Conservation (phyloP, 2,797 vertebrate species). For the Monodelphis domestica region DNA sequence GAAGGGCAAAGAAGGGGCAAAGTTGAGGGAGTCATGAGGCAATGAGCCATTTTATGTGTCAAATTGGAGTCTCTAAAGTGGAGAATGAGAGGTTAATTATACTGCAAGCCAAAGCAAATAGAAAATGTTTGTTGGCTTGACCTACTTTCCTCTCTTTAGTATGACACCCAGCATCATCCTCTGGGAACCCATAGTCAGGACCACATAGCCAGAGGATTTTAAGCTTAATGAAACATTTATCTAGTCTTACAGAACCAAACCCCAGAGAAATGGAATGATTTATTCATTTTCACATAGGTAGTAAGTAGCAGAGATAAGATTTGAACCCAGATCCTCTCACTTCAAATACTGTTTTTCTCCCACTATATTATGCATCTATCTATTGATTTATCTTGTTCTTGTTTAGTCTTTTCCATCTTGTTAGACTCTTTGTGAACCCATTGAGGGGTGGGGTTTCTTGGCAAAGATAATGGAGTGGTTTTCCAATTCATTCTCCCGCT, state of each 20-base stretch:
- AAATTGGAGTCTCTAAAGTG: not conserved
- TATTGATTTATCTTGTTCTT: too few relatives aligned
- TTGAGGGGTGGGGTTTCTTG: too few relatives aligned
- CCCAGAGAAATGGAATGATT: not conserved
- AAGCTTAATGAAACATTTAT: not conserved
- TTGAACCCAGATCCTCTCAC: not conserved
- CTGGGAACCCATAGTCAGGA: not conserved
- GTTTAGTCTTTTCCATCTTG: too few relatives aligned
- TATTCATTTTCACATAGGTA: not conserved
- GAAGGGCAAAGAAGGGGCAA: slow-evolving; percentile 10
- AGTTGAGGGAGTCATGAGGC: accelerated
- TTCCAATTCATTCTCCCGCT: too few relatives aligned
- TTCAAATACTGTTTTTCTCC: not conserved
- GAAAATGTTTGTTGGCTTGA: not conserved
- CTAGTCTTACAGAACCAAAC: not conserved
- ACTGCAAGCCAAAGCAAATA: not conserved
- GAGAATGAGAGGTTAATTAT: not conserved
- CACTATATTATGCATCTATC: not conserved
- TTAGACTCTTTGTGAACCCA: too few relatives aligned
- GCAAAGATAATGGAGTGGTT: too few relatives aligned
- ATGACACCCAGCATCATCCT: not conserved
- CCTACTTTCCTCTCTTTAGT: not conserved
- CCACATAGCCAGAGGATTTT: not conserved
- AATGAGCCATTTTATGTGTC: accelerated
- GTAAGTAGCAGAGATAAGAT: not conserved